Conservation (phyloP, 2,113 vertebrate genomes). For the Nesogale talazaci region DNA sequence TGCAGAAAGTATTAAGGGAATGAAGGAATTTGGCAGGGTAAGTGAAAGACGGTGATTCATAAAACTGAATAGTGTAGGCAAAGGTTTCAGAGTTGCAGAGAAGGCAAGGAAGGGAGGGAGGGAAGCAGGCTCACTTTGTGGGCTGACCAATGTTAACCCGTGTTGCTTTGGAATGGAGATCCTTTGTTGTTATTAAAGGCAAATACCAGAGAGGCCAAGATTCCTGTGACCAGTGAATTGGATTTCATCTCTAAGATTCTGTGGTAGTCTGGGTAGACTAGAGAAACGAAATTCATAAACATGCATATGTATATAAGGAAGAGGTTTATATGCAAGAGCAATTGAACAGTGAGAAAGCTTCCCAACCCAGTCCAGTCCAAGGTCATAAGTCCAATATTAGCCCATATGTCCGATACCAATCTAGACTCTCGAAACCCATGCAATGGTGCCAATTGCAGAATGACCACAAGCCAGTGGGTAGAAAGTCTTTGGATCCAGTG, state of each 20-base stretch:
- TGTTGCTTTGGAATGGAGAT: background rate
- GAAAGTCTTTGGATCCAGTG: no score
- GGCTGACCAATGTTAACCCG: background rate
- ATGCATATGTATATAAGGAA: no score
- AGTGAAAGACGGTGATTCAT: background rate
- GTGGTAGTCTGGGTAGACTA: no score
- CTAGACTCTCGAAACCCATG: no score
- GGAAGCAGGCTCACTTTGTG: background rate
- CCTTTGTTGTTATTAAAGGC: background rate
- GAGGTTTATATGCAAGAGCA: no score
- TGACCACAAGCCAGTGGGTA: no score
- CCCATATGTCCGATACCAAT: no score
- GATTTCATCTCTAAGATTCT: conserved; percentile 1
- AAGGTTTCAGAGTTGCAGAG: background rate
- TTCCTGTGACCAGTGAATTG: background rate
- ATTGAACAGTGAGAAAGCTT: no score
- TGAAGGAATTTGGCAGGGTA: background rate
- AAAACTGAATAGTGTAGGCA: background rate
- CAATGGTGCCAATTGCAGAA: no score
- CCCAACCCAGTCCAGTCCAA: no score
- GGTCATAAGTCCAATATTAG: no score
- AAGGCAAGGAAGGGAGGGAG: background rate
- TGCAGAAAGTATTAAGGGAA: background rate
- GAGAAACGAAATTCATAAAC: no score
- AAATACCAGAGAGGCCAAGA: background rate